Percentiles rank a stretch among this genome's conserved stretches.
phyloP scores from a whole-genome alignment of 2,113 vertebrate genomes.

The Chloroceryle aenea region DNA sequence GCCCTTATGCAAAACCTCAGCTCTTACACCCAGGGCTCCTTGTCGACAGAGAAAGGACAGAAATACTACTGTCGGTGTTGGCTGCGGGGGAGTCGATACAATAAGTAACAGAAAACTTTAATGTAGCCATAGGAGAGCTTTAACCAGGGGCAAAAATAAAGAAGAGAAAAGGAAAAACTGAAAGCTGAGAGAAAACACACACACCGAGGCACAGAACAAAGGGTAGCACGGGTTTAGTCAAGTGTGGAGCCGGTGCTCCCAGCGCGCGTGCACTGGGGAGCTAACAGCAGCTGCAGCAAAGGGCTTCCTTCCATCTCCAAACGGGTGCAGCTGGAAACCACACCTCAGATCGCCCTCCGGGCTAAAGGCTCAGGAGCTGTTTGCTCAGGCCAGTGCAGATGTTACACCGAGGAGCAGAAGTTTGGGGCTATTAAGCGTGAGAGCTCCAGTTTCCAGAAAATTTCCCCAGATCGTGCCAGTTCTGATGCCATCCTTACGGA shows the following conservation, averaged over 20 bases:
- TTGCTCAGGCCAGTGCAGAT: not conserved
- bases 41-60: not conserved
- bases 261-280: not conserved
- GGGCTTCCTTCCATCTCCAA: not conserved
- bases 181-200: not conserved
- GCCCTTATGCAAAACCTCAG: not conserved
- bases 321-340: not conserved
- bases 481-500: not conserved
- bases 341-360: not conserved
- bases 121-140: not conserved
- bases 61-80: not conserved
- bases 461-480: not conserved
- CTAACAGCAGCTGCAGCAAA: not conserved
- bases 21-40: not conserved
- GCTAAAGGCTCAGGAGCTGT: not conserved
- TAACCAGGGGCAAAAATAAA: not conserved
- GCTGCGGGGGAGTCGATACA: not conserved
- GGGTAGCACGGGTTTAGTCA: not conserved
- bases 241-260: not conserved
- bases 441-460: not conserved
- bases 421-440: not conserved
- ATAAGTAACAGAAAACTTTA: not conserved
- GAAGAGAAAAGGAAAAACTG: not conserved
- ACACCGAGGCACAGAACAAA: not conserved
- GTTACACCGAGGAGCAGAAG: accelerated